phyloP scores from a whole-genome alignment of 2,888 invertebrate genomes.

The Piscicola geometra region DNA sequence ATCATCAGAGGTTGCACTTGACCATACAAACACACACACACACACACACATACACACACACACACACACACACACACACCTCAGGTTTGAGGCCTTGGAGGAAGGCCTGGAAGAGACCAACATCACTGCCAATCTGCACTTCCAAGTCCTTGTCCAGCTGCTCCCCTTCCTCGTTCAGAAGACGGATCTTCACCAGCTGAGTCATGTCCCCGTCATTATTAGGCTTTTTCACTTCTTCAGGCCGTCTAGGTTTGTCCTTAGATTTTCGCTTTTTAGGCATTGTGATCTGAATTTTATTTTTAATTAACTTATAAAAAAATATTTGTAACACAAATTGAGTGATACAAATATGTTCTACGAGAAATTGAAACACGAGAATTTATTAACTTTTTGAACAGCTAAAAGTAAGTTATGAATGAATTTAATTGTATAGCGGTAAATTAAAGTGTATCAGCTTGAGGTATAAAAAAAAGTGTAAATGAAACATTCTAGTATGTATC shows the following conservation, averaged over 20 bases:
- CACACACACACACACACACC: background rate
- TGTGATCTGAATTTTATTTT: background rate
- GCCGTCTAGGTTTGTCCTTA: slow-evolving; percentile 1
- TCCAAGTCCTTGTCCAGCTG: slow-evolving; percentile 9
- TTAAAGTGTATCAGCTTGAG: too few relatives aligned
- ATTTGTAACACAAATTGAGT: too few relatives aligned
- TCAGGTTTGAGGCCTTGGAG: slow-evolving; percentile 1
- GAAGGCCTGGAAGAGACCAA: background rate
- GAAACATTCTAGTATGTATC: too few relatives aligned
- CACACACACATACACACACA: too few relatives aligned
- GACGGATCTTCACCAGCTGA: slow-evolving; percentile 8
- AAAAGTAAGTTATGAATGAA: too few relatives aligned
- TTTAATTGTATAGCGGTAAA: too few relatives aligned
- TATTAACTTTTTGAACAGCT: too few relatives aligned
- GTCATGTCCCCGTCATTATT: slow-evolving; percentile 1
- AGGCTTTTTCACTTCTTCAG: slow-evolving; percentile 4
- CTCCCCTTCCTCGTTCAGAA: background rate
- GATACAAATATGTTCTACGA: too few relatives aligned
- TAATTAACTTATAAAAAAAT: too few relatives aligned
- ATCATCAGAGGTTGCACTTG: background rate
- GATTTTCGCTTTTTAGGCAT: slow-evolving; percentile 11
- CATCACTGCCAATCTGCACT: slow-evolving; percentile 1
- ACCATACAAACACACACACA: too few relatives aligned
- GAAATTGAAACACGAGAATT: too few relatives aligned
- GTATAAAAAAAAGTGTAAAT: too few relatives aligned